phyloP scores from a whole-genome alignment of 1,140 invertebrate genomes.

The Calephelis virginiensis region DNA sequence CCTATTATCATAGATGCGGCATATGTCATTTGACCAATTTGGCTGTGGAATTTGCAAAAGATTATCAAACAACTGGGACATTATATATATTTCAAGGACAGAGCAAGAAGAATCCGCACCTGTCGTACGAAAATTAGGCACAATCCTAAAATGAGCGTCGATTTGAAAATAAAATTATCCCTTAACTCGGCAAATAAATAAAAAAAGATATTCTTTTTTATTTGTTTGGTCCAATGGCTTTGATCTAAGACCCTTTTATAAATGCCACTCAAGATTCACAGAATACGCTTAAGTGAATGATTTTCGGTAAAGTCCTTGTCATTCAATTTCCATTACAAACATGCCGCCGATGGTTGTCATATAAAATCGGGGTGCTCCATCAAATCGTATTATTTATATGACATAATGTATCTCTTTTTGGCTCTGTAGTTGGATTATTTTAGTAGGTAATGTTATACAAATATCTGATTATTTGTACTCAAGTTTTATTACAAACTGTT shows the following conservation, averaged over 20 bases:
- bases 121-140: no score
- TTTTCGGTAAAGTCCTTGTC: slow-evolving; percentile 17
- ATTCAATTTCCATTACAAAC: slow-evolving; percentile 16
- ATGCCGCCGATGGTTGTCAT: slow-evolving; percentile 15
- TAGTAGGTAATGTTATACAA: no score
- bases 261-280: slow-evolving; percentile 11
- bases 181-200: neutral
- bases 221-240: slow-evolving; percentile 14
- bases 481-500: no score
- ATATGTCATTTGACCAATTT: no score
- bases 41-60: no score
- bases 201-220: slow-evolving; percentile 11
- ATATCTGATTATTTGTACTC: no score
- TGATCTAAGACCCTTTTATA: slow-evolving; percentile 17
- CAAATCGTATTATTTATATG: neutral
- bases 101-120: no score
- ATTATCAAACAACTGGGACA: no score
- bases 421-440: no score
- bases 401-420: neutral
- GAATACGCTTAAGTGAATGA: slow-evolving; percentile 15
- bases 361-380: slow-evolving; percentile 8
- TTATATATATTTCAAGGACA: no score
- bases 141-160: no score
- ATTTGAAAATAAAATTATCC: neutral
- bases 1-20: no score